phyloP scores from a whole-genome alignment of 2,888 invertebrate species.

The Habrosyne pyritoides region DNA sequence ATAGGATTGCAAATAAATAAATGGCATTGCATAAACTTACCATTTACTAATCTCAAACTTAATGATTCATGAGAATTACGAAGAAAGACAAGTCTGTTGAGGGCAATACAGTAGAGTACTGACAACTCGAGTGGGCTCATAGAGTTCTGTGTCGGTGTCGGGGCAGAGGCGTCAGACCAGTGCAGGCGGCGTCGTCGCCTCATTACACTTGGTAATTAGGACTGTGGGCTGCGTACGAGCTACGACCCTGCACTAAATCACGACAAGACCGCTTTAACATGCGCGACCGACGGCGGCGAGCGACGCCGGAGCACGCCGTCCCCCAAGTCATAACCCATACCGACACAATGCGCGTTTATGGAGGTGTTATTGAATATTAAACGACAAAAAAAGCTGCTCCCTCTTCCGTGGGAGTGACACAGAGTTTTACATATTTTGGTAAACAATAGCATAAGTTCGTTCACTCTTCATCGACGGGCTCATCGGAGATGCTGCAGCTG shows the following conservation, averaged over 20 bases:
- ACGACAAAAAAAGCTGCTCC: slow-evolving; percentile 48
- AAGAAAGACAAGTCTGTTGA: slow-evolving; percentile 2
- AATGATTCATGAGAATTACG: not conserved
- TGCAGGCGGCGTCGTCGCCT: slow-evolving; percentile 53
- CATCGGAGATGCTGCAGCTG: slow-evolving; percentile 16
- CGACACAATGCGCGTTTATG: slow-evolving; percentile 64
- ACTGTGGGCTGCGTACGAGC: slow-evolving; percentile 67
- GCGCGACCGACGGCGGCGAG: slow-evolving; percentile 47
- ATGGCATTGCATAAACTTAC: not conserved
- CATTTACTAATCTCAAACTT: not conserved
- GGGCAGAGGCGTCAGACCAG: slow-evolving; percentile 46
- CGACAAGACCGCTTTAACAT: slow-evolving; percentile 62
- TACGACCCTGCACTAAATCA: slow-evolving; percentile 75
- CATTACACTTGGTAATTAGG: slow-evolving; percentile 82
- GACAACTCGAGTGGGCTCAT: slow-evolving; percentile 32
- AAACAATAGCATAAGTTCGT: slow-evolving; percentile 51
- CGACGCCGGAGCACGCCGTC: slow-evolving; percentile 32
- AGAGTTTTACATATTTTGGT: slow-evolving; percentile 59
- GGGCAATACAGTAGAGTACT: slow-evolving; percentile 22
- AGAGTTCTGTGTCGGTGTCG: slow-evolving; percentile 13
- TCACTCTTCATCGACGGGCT: slow-evolving; percentile 23
- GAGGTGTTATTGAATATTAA: slow-evolving; percentile 74
- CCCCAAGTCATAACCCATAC: slow-evolving; percentile 57
- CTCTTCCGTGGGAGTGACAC: slow-evolving; percentile 45
- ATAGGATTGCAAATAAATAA: not conserved